Base-by-base conservation (phyloP, 2,888 invertebrate genomes). In the Lasioglossum calceatum region DNA sequence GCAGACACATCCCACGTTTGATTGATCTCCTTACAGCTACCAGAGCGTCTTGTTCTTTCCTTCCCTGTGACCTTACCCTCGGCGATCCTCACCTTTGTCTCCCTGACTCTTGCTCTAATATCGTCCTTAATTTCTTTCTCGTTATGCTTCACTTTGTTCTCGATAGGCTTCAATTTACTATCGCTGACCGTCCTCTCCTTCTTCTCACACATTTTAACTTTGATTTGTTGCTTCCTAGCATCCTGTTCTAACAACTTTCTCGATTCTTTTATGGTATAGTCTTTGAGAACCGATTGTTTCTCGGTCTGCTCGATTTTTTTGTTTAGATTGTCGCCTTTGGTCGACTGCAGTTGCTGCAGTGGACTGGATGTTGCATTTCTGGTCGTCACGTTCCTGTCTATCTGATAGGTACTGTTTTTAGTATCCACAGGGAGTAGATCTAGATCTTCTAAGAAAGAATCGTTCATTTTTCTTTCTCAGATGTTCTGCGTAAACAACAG, bases 391-490 rank as follows among this genome's bases (percentile, higher is more conserved):
- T 93, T 91, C n/a, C 92, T 85, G 71, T 91, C 92, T 42, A 85
- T 86, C 42, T 89, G 80, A 73, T 87, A 79, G 64, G 82, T 74
- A 61, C 67, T 74, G 50, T 73, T 77, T 77, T 90, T 92, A 36
- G 82, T 50, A 74, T 91, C 88, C 16, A 72, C 84, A 5, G 92
- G 82, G 23, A 92, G 82, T 39, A 94, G 76, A 44, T 91, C 92
- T 79, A 94, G 80, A 39, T 94, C 94, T 88, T 94, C 94, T 71
- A 94, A 82, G 79, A 94, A 94, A 44, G 94, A 94, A 79, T 94
- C 94, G 84, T 93, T 92, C 94, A 93, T 93, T 50, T 87, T 88
- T 19, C 23, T 27, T 19, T 27, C 32, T 32, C 50, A 47, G 23
- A 36, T 58, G 12, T n/a, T 4, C n/a, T n/a, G n/a, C 1, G n/a